These are phyloP conservation scores for Ammodytes marinus DNA, from an alignment of 2,113 vertebrate genomes.

Conservation along the genomic window DNA sequence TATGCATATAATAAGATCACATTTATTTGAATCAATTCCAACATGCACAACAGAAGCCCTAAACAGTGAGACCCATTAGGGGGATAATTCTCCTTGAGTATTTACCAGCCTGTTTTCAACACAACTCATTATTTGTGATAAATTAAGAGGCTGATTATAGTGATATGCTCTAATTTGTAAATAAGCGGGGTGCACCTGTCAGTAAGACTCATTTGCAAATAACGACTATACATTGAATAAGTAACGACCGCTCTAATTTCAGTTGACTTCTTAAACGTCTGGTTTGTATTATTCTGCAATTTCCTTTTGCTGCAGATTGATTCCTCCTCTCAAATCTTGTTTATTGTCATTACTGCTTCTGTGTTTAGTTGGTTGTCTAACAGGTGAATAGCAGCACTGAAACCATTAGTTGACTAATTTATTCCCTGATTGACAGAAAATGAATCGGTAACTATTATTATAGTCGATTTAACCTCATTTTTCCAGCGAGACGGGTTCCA, in stretches of 20 bases:
- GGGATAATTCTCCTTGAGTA: constrained; percentile 63
- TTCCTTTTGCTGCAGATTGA: constrained; percentile 81
- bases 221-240: constrained; percentile 81
- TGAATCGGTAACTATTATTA: neutral
- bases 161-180: constrained; percentile 81
- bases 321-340: constrained; percentile 75
- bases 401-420: neutral
- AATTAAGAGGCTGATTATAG: constrained; percentile 83
- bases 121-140: constrained; percentile 82
- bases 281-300: constrained; percentile 74
- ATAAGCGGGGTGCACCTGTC: constrained; percentile 82
- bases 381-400: neutral
- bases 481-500: neutral
- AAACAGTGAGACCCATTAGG: constrained; percentile 68
- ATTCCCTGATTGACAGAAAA: constrained; percentile 4
- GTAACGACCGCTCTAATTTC: constrained; percentile 76
- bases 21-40: constrained; percentile 46
- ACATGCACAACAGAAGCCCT: constrained; percentile 40
- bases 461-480: neutral
- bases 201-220: constrained; percentile 79
- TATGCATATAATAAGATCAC: constrained; percentile 14
- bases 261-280: constrained; percentile 72
- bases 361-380: constrained; percentile 20
- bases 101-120: constrained; percentile 78
- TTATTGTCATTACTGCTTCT: constrained; percentile 24